These are phyloP conservation scores for Orthochromis malagaraziensis DNA, from an alignment of 2,113 vertebrate genomes.

Conservation along the genomic window DNA sequence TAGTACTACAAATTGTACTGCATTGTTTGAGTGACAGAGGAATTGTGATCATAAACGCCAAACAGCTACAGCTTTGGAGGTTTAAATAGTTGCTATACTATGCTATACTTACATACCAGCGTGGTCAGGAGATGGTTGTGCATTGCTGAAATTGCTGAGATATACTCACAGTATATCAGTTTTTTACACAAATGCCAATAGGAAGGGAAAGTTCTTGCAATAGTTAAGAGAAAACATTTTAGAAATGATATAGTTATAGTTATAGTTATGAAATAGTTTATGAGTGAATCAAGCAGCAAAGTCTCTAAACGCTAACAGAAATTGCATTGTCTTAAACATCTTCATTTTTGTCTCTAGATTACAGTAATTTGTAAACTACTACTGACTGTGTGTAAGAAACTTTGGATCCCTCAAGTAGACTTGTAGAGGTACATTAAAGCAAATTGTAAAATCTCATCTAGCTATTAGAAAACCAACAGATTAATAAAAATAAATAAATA, in stretches of 20 bases:
- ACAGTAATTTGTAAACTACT: background rate
- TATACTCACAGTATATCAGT: background rate
- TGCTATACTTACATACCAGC: background rate
- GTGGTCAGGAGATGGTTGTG: background rate
- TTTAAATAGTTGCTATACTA: background rate
- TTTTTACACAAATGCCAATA: background rate
- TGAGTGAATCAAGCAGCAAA: background rate
- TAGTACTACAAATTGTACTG: background rate
- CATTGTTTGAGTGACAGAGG: background rate
- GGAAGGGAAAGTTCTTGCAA: background rate
- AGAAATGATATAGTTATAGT: background rate
- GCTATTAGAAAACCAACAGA: background rate
- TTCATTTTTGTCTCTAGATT: background rate
- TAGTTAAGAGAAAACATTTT: constrained; percentile 1
- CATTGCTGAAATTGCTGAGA: background rate
- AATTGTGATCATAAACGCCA: background rate
- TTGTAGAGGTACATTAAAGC: background rate
- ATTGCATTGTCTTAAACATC: background rate
- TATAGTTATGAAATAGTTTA: background rate
- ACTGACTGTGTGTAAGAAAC: background rate
- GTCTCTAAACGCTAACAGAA: background rate
- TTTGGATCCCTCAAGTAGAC: background rate
- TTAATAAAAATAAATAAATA: background rate
- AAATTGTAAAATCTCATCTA: background rate
- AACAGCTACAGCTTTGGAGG: background rate